Conservation (phyloP, 2,797 vertebrate species). For the Kryptopterus vitreolus region DNA sequence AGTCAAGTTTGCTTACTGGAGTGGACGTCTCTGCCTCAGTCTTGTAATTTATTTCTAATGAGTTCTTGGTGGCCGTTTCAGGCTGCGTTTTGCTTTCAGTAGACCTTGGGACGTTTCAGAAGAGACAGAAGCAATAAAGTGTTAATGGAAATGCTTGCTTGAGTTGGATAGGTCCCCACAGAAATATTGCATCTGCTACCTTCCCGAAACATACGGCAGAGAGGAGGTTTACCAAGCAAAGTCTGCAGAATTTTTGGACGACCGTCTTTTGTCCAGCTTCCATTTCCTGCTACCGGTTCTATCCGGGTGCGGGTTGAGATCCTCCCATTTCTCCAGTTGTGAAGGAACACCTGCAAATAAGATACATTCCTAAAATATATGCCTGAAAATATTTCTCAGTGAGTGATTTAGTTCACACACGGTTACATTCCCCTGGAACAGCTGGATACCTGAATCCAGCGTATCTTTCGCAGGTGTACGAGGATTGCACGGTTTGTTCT, state of each 20-base stretch:
- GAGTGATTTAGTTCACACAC: conserved; percentile 1
- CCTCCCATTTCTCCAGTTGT: conserved; percentile 95
- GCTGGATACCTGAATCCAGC: conserved; percentile 84
- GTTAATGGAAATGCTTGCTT: neutral
- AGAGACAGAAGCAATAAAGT: conserved; percentile 22
- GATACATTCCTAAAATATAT: conserved; percentile 13
- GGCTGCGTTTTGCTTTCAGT: conserved; percentile 85
- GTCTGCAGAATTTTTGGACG: conserved; percentile 91
- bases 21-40: conserved; percentile 83
- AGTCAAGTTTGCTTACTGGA: conserved; percentile 79
- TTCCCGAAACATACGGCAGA: neutral
- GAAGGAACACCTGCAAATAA: conserved; percentile 76
- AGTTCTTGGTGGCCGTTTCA: conserved; percentile 78
- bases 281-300: conserved; percentile 83
- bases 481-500: conserved; percentile 73
- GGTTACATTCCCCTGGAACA: neutral
- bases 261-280: conserved; percentile 83
- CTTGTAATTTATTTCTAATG: conserved; percentile 79
- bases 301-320: conserved; percentile 83
- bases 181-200: neutral
- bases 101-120: conserved; percentile 74
- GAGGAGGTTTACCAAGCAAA: conserved; percentile 82
- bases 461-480: conserved; percentile 82
- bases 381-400: too few relatives aligned
- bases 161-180: neutral